These are phyloP conservation scores for Seira ritae DNA, from an alignment of 2,888 invertebrate genomes.

Conservation along the genomic window DNA sequence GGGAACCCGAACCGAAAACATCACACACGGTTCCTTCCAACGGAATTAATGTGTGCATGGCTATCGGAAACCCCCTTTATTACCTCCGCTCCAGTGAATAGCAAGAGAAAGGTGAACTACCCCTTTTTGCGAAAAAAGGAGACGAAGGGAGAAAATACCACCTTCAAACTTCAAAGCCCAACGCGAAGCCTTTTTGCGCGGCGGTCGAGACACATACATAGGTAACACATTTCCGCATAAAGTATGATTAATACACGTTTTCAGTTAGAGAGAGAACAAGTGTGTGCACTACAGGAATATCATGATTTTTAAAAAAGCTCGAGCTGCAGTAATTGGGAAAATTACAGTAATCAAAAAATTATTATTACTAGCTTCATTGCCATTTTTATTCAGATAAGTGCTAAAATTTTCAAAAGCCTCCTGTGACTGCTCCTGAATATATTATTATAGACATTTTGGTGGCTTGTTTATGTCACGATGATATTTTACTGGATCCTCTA, in stretches of 20 bases:
- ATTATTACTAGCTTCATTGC: constrained; percentile 66
- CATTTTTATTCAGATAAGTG: constrained; percentile 66
- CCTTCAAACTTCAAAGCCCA: constrained; percentile 44
- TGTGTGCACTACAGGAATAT: constrained; percentile 32
- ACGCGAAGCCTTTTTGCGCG: constrained; percentile 18
- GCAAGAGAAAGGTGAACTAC: constrained; percentile 54
- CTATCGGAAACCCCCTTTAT: constrained; percentile 53
- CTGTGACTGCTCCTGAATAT: constrained; percentile 63
- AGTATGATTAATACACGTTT: constrained; percentile 43
- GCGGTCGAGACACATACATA: not conserved
- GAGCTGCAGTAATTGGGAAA: constrained; percentile 63
- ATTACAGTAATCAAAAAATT: constrained; percentile 68
- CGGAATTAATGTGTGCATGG: no score
- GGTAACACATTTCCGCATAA: constrained; percentile 48
- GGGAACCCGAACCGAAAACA: no score
- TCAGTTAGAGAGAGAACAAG: no score
- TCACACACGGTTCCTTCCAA: no score
- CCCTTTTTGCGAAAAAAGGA: constrained; percentile 36
- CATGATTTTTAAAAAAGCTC: constrained; percentile 57
- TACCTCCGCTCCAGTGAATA: constrained; percentile 20
- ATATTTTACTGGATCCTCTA: constrained; percentile 60
- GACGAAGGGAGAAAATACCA: constrained; percentile 39
- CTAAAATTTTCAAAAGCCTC: constrained; percentile 62
- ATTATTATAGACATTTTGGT: constrained; percentile 59
- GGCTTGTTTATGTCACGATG: constrained; percentile 64